A percentile compares a stretch with the other conserved stretches of the same genome.
These are phyloP conservation scores for Caenorhabditis tropicalis DNA, from an alignment of 1,140 invertebrate species.

Conservation along the genomic window DNA sequence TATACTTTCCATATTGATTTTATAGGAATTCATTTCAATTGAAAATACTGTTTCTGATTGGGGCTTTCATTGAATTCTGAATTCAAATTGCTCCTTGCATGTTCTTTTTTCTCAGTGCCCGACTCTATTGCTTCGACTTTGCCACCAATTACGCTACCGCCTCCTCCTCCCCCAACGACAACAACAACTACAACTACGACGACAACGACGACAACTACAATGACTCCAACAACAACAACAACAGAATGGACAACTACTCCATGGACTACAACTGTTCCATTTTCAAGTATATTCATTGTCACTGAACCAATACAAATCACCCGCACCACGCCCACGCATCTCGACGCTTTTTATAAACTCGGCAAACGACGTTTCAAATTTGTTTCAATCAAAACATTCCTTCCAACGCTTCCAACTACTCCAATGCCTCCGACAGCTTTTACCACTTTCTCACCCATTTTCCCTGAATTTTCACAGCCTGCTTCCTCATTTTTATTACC, in stretches of 20 bases:
- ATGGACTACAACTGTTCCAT: background rate
- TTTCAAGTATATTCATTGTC: conserved; percentile 32
- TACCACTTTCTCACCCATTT: background rate
- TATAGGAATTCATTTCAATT: too few species aligned
- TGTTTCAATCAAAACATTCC: conserved; percentile 27
- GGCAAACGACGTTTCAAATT: conserved; percentile 39
- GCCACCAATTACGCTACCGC: conserved; percentile 28
- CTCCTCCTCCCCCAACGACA: background rate
- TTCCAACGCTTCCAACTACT: conserved; percentile 24
- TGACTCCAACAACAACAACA: background rate
- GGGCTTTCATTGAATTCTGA: too few species aligned
- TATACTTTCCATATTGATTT: too few species aligned
- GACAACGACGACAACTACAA: conserved; percentile 5
- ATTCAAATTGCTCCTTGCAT: too few species aligned
- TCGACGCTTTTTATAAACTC: conserved; percentile 34
- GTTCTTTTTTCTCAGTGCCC: conserved; percentile 2
- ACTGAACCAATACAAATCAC: conserved; percentile 9
- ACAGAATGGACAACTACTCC: background rate
- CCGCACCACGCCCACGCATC: conserved; percentile 9
- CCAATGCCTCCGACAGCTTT: background rate
- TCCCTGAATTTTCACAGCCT: background rate
- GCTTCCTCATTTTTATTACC: background rate
- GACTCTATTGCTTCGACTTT: conserved; percentile 22
- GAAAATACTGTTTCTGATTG: too few species aligned
- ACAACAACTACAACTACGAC: background rate